Conservation (phyloP, 2,888 invertebrate species). For the Plagiodera versicolora region DNA sequence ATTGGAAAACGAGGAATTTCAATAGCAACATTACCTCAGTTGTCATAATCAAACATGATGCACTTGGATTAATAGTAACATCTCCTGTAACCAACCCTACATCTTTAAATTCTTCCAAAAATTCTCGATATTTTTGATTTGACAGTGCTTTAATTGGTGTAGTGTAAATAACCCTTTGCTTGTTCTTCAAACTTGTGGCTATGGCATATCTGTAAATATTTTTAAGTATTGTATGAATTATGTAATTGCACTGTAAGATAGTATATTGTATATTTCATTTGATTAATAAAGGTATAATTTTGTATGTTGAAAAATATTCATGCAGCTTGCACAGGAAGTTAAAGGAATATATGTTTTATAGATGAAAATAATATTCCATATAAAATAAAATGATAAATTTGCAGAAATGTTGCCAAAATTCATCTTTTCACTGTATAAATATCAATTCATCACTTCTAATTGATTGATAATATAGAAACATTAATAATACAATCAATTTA, state of each 20-base stretch:
- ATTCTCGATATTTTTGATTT: slow-evolving; percentile 98
- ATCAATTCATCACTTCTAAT: no score
- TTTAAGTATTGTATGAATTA: not conserved
- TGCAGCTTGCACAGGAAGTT: no score
- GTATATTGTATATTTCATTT: no score
- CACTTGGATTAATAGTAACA: slow-evolving; percentile 98
- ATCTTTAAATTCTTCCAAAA: slow-evolving; percentile 95
- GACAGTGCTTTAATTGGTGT: slow-evolving; percentile 99
- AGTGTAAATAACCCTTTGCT: slow-evolving; percentile 98
- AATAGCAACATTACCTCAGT: slow-evolving; percentile 76
- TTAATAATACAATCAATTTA: no score
- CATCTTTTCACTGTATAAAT: no score
- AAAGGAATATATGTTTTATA: no score
- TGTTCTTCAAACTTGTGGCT: slow-evolving; percentile 88
- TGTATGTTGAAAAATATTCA: no score
- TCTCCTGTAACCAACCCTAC: slow-evolving; percentile 99
- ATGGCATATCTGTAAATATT: slow-evolving; percentile 77
- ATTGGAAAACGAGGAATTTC: not conserved
- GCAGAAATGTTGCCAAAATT: no score
- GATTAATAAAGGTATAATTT: no score
- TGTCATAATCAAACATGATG: slow-evolving; percentile 98
- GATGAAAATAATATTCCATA: no score
- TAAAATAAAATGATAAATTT: no score
- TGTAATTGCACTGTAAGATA: not conserved
- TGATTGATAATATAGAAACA: no score